A percentile compares a stretch with the other conserved stretches of the same genome.
Conservation (phyloP, 2,797 vertebrate species). For the Phyllotis vaccarum region DNA sequence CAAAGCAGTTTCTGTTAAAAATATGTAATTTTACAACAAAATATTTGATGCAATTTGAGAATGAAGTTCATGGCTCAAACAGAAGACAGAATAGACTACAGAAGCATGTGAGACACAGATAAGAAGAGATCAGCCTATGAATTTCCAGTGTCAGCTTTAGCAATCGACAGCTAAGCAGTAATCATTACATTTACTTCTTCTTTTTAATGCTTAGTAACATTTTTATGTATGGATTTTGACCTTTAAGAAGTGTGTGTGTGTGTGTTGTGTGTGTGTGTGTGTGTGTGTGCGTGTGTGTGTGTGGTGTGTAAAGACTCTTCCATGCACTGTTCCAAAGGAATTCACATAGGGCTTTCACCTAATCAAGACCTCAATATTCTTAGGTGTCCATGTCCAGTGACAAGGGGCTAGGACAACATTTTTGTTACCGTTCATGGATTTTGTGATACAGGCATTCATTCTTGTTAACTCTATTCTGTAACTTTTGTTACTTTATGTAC, state of each 20-base stretch:
- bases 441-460: not conserved
- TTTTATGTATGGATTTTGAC: not conserved
- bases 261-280: not conserved
- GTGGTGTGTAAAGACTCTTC: not conserved
- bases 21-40: conserved; percentile 3
- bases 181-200: not conserved
- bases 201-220: not conserved
- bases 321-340: not conserved
- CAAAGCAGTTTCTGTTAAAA: not conserved
- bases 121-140: not conserved
- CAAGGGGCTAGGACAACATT: not conserved
- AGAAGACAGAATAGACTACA: not conserved
- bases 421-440: not conserved
- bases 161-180: not conserved
- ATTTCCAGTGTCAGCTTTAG: not conserved
- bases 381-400: not conserved
- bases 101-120: not conserved
- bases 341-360: not conserved
- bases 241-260: not conserved
- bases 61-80: not conserved
- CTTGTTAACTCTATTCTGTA: not conserved
- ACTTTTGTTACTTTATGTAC: not conserved
- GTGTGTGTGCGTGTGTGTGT: not conserved
- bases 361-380: not conserved
- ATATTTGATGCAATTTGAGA: not conserved